Base-by-base conservation (phyloP, 2,888 invertebrate species). In the Odontomyia ornata region DNA sequence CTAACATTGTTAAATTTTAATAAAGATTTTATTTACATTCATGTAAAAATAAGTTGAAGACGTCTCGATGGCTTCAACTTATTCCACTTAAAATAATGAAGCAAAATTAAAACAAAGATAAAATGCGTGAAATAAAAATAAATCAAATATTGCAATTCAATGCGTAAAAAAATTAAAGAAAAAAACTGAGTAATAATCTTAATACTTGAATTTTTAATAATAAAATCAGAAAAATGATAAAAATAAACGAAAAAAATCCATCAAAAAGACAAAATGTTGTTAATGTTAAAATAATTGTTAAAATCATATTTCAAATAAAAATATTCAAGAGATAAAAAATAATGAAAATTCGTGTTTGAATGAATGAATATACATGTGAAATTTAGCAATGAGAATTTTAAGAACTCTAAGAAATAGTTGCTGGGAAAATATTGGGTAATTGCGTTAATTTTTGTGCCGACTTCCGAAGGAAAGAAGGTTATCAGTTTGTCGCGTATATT, bases 211-310 rank as follows among this genome's bases (percentile, higher is more conserved):
- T 79, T 77, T 79, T 77, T 79, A 77, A 73, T 77, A 77, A 79
- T 43, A 60, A 77, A 73, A 81, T 30, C 46, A 69, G 25, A 80
- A 81, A 79, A 82, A 83, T 80, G 79, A 76, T 79, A 80, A 64
- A 62, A 79, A 81, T 80, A 80, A 79, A 80, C 78, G 81, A 80
- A 81, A 82, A 80, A 78, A 81, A 77, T 27, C 47, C 30, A 57
- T 15, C 52, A 30, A 72, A 75, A 64, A 76, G 57, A 76, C 69
- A 76, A 76, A 81, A 85, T 85, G 84, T 86, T 86, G 86, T 86
- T 86, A 86, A 86, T 86, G 86, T 86, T 86, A 84, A 86, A 85
- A 83, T 84, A 84, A 84, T 86, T 86, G 85, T 86, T 86, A 86
- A 77, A 83, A 85, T 84, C 83, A 81, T 82, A 81, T 81, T 81